Evolutionary conservation across 2,888 invertebrate genomes (phyloP), one percentile per base, ranked within the genome.

Genomic region (Seira ritae): DNA sequence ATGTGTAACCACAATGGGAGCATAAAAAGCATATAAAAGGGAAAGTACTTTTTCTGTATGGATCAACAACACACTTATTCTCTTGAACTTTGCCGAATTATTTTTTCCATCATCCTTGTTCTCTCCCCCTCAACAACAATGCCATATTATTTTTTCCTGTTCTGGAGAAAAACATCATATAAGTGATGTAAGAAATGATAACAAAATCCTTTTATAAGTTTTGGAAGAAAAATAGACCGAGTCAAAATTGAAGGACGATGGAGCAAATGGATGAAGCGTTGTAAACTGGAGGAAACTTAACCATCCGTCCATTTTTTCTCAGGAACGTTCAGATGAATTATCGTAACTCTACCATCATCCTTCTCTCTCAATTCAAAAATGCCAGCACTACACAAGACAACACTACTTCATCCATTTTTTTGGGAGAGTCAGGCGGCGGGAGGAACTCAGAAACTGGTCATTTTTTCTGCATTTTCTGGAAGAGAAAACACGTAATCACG

Each of bases 161-260:
- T 75, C 22, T 62, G 23, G 46, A 19, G 50, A 75, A 60, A 68
- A 68, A 68, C 68, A 76, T 76, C 76, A 76, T 37, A 76, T 37
- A 76, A 76, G 50, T 76, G 76, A 76, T 76, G 50, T 76, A 24
- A 76, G 46, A 76, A 69, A 76, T 76, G 76, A 76, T 76, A 76
- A 60, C n/a, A 75, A 50, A 50, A 50, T 31, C 50, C 12, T 50
- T 50, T 50, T 12, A n/a, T 15, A 50, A 50, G 75, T 75, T 67
- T 17, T 50, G 55, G 66, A 67, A 69, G 50, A 67, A 17, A 69
- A 55, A 69, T 76, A 60, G 67, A 20, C 4, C 68, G 55, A 68
- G 55, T 68, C 76, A 75, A 12, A 50, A 31, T 55, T 76, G 76
- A 76, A 76, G 60, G 76, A 31, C 60, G 19, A 2, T 12, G 12